Evolutionary conservation across 1,140 invertebrate species (phyloP).

Genomic region (Polyergus mexicanus): DNA sequence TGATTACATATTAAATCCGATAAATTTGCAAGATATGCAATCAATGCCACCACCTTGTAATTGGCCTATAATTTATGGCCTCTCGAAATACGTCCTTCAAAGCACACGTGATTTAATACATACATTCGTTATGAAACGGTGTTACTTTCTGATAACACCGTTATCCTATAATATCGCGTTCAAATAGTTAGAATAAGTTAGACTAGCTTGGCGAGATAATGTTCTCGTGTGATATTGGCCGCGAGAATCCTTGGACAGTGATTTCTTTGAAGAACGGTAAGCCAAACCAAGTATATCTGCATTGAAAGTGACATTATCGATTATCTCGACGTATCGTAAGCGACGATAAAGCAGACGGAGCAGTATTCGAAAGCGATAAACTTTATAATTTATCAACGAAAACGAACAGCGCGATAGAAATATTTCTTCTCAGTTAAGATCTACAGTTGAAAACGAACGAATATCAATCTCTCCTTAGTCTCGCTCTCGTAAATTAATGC

Average conservation of each 20-base stretch:
- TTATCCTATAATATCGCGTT: conserved; percentile 18
- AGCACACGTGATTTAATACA: conserved; percentile 25
- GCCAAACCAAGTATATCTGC: conserved; percentile 33
- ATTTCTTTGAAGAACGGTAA: conserved; percentile 40
- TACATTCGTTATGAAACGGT: conserved; percentile 1
- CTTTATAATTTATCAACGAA: conserved; percentile 62
- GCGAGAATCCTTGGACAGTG: background rate
- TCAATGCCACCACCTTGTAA: background rate
- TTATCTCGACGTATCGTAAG: conserved; percentile 43
- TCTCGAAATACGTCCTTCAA: conserved; percentile 4
- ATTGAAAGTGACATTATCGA: conserved; percentile 23
- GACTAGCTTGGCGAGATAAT: background rate
- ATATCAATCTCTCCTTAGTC: background rate
- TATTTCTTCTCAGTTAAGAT: conserved; percentile 41
- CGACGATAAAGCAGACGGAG: conserved; percentile 53
- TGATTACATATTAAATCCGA: conserved; percentile 17
- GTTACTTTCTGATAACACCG: conserved; percentile 1
- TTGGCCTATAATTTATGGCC: background rate
- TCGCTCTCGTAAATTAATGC: background rate
- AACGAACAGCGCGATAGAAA: conserved; percentile 13
- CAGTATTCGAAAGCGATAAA: conserved; percentile 50
- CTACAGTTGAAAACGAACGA: background rate
- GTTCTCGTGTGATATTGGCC: conserved; percentile 13
- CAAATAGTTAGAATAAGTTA: background rate
- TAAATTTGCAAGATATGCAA: conserved; percentile 22